These are phyloP conservation scores for Coelopa frigida DNA, from an alignment of 1,140 invertebrate genomes.

Conservation along the genomic window DNA sequence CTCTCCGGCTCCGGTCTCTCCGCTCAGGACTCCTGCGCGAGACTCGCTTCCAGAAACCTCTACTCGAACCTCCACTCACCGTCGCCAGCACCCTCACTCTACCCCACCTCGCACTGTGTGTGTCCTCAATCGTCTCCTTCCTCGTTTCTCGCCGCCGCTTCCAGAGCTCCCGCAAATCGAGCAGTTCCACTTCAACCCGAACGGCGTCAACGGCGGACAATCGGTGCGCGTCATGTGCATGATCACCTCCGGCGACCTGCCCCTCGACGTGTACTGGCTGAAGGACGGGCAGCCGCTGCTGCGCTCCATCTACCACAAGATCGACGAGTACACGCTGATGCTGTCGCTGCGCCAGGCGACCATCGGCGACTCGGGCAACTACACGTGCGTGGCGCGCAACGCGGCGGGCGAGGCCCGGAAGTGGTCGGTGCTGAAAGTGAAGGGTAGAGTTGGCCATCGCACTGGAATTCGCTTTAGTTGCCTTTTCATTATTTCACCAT, in stretches of 20 bases:
- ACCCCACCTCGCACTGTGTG: constrained; percentile 8
- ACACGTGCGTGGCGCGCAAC: constrained; percentile 62
- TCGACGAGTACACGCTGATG: constrained; percentile 55
- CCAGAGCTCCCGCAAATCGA: constrained; percentile 57
- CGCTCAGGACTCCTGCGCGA: too few species aligned
- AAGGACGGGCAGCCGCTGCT: constrained; percentile 44
- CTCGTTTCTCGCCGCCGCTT: background rate
- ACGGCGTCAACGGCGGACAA: constrained; percentile 59
- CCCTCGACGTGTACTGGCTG: constrained; percentile 59
- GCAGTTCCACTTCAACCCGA: constrained; percentile 60
- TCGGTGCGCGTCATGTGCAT: constrained; percentile 63
- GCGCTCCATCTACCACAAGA: constrained; percentile 45
- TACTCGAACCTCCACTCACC: too few species aligned
- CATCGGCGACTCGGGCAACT: constrained; percentile 55
- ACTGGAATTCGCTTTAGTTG: constrained; percentile 53
- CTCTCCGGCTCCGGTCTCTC: too few species aligned
- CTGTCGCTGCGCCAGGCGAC: constrained; percentile 65
- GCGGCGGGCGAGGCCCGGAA: constrained; percentile 53
- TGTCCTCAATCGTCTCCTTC: background rate
- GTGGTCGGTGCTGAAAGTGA: constrained; percentile 51
- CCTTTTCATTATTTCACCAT: background rate
- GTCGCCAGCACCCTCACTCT: too few species aligned
- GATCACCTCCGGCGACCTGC: constrained; percentile 61
- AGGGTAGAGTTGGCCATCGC: too few species aligned
- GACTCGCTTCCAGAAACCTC: too few species aligned